Base-by-base conservation (phyloP, 2,888 invertebrate genomes). In the Muschampia plurimacula region DNA sequence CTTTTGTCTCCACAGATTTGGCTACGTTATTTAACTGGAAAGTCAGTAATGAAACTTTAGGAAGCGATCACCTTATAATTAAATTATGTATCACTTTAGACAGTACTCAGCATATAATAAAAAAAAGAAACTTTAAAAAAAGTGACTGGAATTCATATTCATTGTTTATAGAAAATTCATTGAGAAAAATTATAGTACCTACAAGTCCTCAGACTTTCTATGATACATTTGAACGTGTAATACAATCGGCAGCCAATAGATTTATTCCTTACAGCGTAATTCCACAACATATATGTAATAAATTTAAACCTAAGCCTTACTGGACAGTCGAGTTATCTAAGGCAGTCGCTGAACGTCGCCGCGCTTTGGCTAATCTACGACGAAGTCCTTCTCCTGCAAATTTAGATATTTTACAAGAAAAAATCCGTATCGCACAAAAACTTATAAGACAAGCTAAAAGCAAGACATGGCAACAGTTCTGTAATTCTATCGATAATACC, bases 251-350 rank as follows among this genome's bases (percentile, higher is more conserved):
- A 22, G 76, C 72, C 2, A 57, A 74, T 72, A 28, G 12, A 60
- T 52, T 36, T 67, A 77, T 77, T 28, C 74, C 75, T 0, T 70
- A 63, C 32, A 75, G 32, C 4, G 70, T 52, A 32, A 44, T 72
- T n/a, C 60, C 66, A 3, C 55, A 57, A 22, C 46, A 69, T 39
- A 46, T 64, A 4, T 22, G 44, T 68, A 73, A 12, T 59, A 76
- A 73, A 55, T 78, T 76, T 73, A 64, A 3, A 1, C 79, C 80
- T 0, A 82, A 80, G 69, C 72, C 76, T 3, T 83, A 81, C 44
- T 83, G 82, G 81, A 79, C 73, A 59, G 0, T 69, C 13, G 57
- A 73, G 0, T 36, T 82, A 10, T 81, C 81, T 4, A 77, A 75
- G 72, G 49, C 66, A 3, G 77, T 81, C 0, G 80, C 78, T 0